These are phyloP conservation scores for Drusus annulatus DNA, from an alignment of 1,140 invertebrate species.

Conservation along the genomic window DNA sequence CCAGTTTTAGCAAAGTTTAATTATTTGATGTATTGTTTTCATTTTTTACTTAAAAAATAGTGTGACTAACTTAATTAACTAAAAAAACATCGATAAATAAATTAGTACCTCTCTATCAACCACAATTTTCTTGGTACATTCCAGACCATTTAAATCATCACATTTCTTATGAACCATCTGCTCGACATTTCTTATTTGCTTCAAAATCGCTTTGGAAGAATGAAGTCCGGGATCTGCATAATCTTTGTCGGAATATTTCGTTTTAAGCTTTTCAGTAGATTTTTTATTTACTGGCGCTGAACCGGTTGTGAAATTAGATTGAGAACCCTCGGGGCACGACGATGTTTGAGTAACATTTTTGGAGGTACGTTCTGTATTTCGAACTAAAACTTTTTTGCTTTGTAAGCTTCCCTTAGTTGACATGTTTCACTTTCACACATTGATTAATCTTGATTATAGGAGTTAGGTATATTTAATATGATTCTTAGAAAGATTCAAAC, in stretches of 20 bases:
- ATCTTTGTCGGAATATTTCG: neutral
- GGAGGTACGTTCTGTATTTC: neutral
- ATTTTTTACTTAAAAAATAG: no score
- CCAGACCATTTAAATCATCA: constrained; percentile 3
- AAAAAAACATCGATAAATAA: neutral
- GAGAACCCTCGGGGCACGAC: neutral
- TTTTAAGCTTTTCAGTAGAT: neutral
- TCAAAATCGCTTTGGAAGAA: constrained; percentile 31
- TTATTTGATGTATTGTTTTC: no score
- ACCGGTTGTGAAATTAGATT: neutral
- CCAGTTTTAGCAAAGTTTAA: no score
- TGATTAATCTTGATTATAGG: no score
- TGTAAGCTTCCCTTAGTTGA: neutral
- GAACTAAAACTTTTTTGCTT: constrained; percentile 14
- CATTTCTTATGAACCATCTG: constrained; percentile 18
- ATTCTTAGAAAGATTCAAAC: no score
- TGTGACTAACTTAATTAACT: no score
- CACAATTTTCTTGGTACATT: neutral
- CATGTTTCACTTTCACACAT: neutral
- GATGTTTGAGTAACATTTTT: neutral
- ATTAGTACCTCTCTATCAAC: constrained; percentile 40
- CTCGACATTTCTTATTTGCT: constrained; percentile 41
- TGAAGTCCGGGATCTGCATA: constrained; percentile 32
- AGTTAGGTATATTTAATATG: no score
- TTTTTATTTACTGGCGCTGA: neutral